Evolutionary conservation across 2,113 vertebrate species (phyloP), one percentile per base, ranked within the genome.

Genomic region (Paratilapia polleni): DNA sequence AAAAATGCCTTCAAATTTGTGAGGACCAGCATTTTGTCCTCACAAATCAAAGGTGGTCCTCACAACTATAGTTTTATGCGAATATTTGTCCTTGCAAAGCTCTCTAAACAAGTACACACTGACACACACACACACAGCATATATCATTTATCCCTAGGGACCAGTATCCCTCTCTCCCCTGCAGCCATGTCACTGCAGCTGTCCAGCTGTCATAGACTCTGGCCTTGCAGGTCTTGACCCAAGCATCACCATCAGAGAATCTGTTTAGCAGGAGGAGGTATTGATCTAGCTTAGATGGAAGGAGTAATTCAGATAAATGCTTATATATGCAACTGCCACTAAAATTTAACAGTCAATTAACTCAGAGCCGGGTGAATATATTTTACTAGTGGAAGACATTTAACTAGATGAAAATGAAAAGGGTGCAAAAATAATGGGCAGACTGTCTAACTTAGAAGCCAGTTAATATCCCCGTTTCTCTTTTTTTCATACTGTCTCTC

Each of bases 221-320:
- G 17, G 52, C 20, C 74, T 60, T 17, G 59, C 28, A 62, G 77
- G 1, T 47, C 68, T 73, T 34, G 78, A 75, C 62, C 64, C 31
- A 52, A 83, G 43, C 1, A 0, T 19, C 22, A 36, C 66, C 64
- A 26, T 26, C 49, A 73, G 68, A 62, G 38, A 63, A 38, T 14
- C 22, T 60, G 58, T 60, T 86, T 62, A 87, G 52, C 8, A 57
- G 70, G 15, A 10, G n/a, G 31, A 47, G 8, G 14, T 79, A 81
- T 81, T 74, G 89, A 92, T 83, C 43, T 26, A 15, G 31, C 31
- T 60, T 15, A 80, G 26, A 80, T 77, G 62, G 52, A 88, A 20
- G 11, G 74, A 24, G 56, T 64, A 12, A 83, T 87, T 87, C 77
- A 64, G 74, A 81, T 79, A 80, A 87, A 85, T 80, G 54, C 34